Base-by-base conservation (phyloP, 2,888 invertebrate species). In the Marasmarcha lunaedactyla region DNA sequence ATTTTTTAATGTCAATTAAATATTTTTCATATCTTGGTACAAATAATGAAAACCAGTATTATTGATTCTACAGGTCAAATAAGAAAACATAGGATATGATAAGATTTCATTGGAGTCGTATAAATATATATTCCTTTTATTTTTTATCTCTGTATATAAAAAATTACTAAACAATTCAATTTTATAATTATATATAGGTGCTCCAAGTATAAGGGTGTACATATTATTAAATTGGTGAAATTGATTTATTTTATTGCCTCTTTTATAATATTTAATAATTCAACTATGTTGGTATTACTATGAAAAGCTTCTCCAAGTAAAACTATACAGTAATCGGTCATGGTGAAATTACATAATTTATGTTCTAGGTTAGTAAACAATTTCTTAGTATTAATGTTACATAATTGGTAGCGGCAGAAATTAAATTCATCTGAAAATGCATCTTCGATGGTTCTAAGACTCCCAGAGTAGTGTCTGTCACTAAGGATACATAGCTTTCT, bases 251-350 rank as follows among this genome's bases (percentile, higher is more conserved):
- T 20, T 5, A 20, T 20, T 20, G 20, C 3, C 3, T 20, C 20
- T 7, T 7, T 3, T 7, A 20, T 5, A 5, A 20, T 20, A 20
- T 20, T 20, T 20, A 20, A 5, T 20, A 20, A 20, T 20, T 20
- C 20, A 5, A 20, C 20, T 7, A 20, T 5, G 7, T 20, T 20
- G 7, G 20, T 5, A 7, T 20, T 20, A 5, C 7, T 20, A 7
- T 20, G 3, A 26, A 39, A 39, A 4, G 25, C 4, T 3, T 39
- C 34, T 1, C 39, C 39, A 13, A 39, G 10, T 1, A 39, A 10
- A n/a, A 39, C 34, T 1, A 39, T 25, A 15, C 39, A 39, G 14
- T 35, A 34, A 33, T 39, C 39, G n/a, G 20, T 35, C 20, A 5
- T 34, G 2, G 39, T 39, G 10, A 34, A 39, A 7, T 39, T 15